Conservation (phyloP, 1,140 invertebrate genomes). For the Oryzaephilus surinamensis region DNA sequence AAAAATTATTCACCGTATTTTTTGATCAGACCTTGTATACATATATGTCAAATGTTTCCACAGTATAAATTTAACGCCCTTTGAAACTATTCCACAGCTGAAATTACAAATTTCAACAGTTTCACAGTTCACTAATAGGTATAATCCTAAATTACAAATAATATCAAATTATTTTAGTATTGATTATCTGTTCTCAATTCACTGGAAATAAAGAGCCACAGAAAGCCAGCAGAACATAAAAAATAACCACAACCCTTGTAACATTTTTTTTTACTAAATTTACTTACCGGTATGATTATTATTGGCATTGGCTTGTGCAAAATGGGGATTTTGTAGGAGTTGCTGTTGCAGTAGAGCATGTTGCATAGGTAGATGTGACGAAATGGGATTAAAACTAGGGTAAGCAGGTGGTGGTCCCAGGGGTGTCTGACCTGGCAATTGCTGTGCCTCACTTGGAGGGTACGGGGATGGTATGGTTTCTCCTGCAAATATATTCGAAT, state of each 20-base stretch:
- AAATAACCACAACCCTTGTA: too few species aligned
- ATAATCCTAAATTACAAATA: too few species aligned
- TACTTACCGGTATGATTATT: slow-evolving; percentile 26
- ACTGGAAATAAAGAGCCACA: too few species aligned
- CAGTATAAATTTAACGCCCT: too few species aligned
- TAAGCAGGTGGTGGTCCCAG: slow-evolving; percentile 39
- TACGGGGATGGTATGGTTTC: slow-evolving; percentile 20
- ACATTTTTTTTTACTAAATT: too few species aligned
- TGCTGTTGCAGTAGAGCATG: slow-evolving; percentile 44
- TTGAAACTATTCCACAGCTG: too few species aligned
- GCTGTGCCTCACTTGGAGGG: slow-evolving; percentile 18
- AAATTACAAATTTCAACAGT: too few species aligned
- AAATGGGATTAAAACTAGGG: slow-evolving; percentile 39
- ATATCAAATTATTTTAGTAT: not conserved
- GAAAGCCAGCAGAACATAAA: too few species aligned
- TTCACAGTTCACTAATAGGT: too few species aligned
- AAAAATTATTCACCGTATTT: too few species aligned
- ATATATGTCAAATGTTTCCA: too few species aligned
- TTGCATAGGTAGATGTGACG: slow-evolving; percentile 37
- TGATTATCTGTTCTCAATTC: not conserved
- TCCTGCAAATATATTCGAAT: slow-evolving; percentile 16
- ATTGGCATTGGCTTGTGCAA: slow-evolving; percentile 31
- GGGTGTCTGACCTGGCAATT: slow-evolving; percentile 18
- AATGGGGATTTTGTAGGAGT: slow-evolving; percentile 43
- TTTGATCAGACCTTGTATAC: too few species aligned